Evolutionary conservation across 2,113 vertebrate genomes (phyloP), one percentile per base, ranked within the genome.

Genomic region (Cebus imitator): DNA sequence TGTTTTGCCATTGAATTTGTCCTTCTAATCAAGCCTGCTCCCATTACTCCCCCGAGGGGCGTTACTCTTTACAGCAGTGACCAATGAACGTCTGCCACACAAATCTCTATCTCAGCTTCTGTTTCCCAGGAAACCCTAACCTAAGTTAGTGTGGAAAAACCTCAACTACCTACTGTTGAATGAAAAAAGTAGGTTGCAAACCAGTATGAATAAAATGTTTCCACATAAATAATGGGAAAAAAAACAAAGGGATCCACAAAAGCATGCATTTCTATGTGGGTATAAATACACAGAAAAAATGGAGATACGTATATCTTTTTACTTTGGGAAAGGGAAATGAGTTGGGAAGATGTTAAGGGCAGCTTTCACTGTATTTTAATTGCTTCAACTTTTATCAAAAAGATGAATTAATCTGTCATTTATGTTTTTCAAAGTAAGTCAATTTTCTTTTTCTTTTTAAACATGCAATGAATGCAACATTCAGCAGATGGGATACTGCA

Each of bases 41-140:
- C 75, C 23, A 0, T 37, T 14, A 14, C 45, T 50, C 81, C 79
- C 79, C 45, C 72, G 16, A 21, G 45, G 80, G 57, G 72, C 52
- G 2, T 58, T 35, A 35, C 83, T 91, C 64, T 37, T 55, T 72
- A 87, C 2, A 86, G 40, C 79, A 45, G n/a, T 35, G 68, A 32
- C 79, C 82, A 61, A 13, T 48, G 21, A 94, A 1, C 45, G 32
- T 78, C 68, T 37, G 43, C 82, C 66, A 72, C 8, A 52, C 27
- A 73, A 14, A 64, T 78, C 6, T 43, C 86, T 4, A 40, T 32
- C 50, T 92, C 50, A 73, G n/a, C 32, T 78, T 76, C 70, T 40
- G 72, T 94, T 94, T 94, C 94, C 88, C 57, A 5, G 88, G 94
- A 95, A 95, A 94, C 88, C 61, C 57, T 52, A 43, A 81, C 45